phyloP scores from a whole-genome alignment of 2,797 vertebrate species.

The Xiphorhynchus erythropygius region DNA sequence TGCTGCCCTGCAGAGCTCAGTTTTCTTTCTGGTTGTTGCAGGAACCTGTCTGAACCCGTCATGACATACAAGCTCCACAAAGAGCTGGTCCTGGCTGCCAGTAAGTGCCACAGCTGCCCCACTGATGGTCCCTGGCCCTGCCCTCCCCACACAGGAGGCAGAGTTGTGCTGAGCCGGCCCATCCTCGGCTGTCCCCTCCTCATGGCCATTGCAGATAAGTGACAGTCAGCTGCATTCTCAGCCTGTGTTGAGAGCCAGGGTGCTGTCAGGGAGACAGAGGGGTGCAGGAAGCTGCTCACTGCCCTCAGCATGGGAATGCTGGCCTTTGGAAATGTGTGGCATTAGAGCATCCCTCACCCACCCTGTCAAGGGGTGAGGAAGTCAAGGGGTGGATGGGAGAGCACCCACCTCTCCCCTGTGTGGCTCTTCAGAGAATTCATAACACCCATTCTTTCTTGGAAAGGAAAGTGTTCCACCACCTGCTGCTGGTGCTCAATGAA shows the following conservation, averaged over 20 bases:
- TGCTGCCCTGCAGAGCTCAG: background rate
- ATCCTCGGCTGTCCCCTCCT: accelerated
- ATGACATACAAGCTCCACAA: slow-evolving; percentile 95
- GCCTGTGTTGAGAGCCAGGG: background rate
- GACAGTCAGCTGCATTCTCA: background rate
- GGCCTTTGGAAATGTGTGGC: background rate
- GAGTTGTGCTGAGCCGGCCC: background rate
- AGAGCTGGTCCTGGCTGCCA: slow-evolving; percentile 92
- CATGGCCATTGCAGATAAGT: background rate
- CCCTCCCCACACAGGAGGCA: background rate
- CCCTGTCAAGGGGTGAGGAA: background rate
- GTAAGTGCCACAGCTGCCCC: slow-evolving; percentile 78
- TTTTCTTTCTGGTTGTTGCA: slow-evolving; percentile 68
- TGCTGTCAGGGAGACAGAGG: background rate
- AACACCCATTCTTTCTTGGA: background rate
- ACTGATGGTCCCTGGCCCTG: background rate
- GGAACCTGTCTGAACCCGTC: slow-evolving; percentile 95
- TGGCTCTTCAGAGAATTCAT: background rate
- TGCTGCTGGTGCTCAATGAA: background rate
- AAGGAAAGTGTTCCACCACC: background rate
- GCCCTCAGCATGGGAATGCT: background rate
- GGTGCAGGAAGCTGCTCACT: background rate
- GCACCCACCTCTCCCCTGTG: background rate
- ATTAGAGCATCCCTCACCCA: background rate
- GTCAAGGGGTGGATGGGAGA: background rate